These are phyloP conservation scores for Atrina japonica DNA, from an alignment of 2,888 invertebrate species.

Conservation along the genomic window DNA sequence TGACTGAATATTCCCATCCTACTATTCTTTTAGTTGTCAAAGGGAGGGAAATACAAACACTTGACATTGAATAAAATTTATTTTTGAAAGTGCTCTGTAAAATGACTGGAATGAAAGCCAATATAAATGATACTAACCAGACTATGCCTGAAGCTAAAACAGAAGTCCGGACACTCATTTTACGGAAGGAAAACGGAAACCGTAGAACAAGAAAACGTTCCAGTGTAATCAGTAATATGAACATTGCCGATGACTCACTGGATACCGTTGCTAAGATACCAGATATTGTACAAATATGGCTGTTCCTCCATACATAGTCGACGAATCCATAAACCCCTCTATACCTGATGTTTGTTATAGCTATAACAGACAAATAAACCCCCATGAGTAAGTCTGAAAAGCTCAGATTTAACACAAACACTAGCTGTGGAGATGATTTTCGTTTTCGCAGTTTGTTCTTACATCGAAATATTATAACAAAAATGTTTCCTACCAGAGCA, in stretches of 20 bases:
- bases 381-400: slow-evolving; percentile 42
- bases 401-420: slow-evolving; percentile 42
- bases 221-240: slow-evolving; percentile 36
- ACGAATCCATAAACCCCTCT: slow-evolving; percentile 32
- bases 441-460: slow-evolving; percentile 18
- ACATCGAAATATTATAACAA: slow-evolving; percentile 31
- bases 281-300: slow-evolving; percentile 30
- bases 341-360: slow-evolving; percentile 21
- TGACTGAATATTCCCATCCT: slow-evolving; percentile 36
- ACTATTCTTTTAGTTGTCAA: slow-evolving; percentile 21
- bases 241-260: slow-evolving; percentile 37
- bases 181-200: slow-evolving; percentile 24
- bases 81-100: slow-evolving; percentile 19
- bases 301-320: slow-evolving; percentile 31
- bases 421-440: slow-evolving; percentile 21
- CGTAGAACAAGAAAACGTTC: slow-evolving; percentile 35
- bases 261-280: slow-evolving; percentile 41
- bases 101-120: slow-evolving; percentile 30
- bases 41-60: slow-evolving; percentile 37
- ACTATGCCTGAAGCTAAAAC: neutral
- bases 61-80: slow-evolving; percentile 34
- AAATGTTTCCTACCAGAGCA: slow-evolving; percentile 52
- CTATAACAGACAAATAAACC: slow-evolving; percentile 33
- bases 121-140: slow-evolving; percentile 8
- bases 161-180: slow-evolving; percentile 4